Base-by-base conservation (phyloP, 2,113 vertebrate genomes). In the Acanthochromis polyacanthus region DNA sequence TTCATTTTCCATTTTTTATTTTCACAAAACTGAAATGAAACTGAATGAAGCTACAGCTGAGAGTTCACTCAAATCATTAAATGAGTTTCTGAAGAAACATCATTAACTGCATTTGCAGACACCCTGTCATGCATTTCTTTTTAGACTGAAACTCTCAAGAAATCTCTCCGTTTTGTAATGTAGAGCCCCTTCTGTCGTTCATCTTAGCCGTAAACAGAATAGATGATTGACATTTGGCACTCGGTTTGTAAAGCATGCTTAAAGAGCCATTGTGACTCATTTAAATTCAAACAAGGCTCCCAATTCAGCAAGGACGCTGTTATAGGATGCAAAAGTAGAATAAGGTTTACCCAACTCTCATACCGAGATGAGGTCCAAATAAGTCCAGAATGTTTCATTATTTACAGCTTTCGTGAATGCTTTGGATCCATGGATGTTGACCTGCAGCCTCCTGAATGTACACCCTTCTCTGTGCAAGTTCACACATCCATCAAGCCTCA, bases 211-310 rank as follows among this genome's bases (percentile, higher is more conserved):
- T 62, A 46, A 81, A 64, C 38, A 15, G 25, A 68, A 59, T 11
- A 56, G 57, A 22, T 73, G 28, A 71, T 55, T 50, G 22, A 52
- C 36, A 70, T 72, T 71, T 76, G 69, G 78, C 75, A 60, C 7
- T 71, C n/a, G 46, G 62, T 40, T 80, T 45, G 77, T 62, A 16
- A 74, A 58, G 77, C 1, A 22, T 0, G 22, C 30, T 43, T 28
- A 56, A 84, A 40, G 48, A 58, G 53, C 23, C 50, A 60, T 36
- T 36, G 3, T 61, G 40, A 71, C 74, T 52, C 12, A 0, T 48
- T 46, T 5, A 40, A 5, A 43, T 80, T 74, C 22, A 66, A 28
- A 69, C 57, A 75, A 20, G 53, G 23, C 30, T 48, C 71, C 32
- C 10, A 4, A 40, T 28, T 32, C 69, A 75, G 40, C 73, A 58